Percentiles rank a stretch among this genome's conserved stretches.
Evolutionary conservation across 2,888 invertebrate genomes (phyloP).

Genomic region (Spilosoma lubricipeda): DNA sequence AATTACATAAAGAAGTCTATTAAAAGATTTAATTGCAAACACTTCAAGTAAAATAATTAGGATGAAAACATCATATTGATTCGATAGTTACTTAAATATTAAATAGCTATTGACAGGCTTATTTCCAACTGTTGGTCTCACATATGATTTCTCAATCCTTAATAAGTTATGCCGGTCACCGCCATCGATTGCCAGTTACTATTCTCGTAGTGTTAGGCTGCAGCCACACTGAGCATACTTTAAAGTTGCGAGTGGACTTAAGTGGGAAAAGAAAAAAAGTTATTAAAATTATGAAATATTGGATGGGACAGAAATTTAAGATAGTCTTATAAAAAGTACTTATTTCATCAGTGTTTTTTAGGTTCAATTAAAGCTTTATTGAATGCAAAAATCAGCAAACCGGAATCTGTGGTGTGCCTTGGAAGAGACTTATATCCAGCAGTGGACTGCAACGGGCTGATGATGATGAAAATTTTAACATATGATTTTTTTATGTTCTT

Average conservation of each 20-base stretch:
- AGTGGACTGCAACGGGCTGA: no score
- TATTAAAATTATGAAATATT: no score
- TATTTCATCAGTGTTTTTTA: no score
- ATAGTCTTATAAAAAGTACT: no score
- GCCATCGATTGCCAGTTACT: slow-evolving; percentile 61
- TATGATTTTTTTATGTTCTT: no score
- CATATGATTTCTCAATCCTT: slow-evolving; percentile 35
- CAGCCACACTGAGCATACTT: not conserved
- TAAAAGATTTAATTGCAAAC: not conserved
- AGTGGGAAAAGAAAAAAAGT: no score
- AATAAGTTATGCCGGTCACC: slow-evolving; percentile 40
- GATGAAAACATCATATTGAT: not conserved
- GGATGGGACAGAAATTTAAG: no score
- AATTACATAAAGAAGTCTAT: not conserved
- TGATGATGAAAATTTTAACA: no score
- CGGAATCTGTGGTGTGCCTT: no score
- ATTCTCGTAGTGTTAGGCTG: slow-evolving; percentile 56
- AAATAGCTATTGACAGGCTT: slow-evolving; percentile 15
- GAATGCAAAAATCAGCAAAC: no score
- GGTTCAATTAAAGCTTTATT: no score
- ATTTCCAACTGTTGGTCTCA: slow-evolving; percentile 30
- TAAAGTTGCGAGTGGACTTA: not conserved
- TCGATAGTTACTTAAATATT: slow-evolving; percentile 7
- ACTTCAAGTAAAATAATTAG: not conserved
- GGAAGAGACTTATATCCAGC: no score